A percentile compares a stretch with the other conserved stretches of the same genome.
phyloP scores from a whole-genome alignment of 2,113 vertebrate species.

The Nansenia antarctica region DNA sequence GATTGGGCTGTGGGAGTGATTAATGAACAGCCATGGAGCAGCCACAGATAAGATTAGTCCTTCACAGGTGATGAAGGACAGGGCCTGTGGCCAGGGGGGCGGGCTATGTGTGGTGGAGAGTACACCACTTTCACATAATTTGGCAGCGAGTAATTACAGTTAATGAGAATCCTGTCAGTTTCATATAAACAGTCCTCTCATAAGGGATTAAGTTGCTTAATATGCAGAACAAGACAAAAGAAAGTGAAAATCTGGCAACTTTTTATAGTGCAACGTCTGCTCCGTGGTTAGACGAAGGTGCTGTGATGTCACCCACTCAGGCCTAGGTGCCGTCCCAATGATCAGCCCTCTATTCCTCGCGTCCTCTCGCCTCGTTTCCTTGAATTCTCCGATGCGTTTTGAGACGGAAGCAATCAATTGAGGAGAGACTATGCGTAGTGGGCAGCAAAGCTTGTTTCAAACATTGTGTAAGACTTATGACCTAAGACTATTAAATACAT shows the following conservation, averaged over 20 bases:
- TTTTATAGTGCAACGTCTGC: too few relatives aligned
- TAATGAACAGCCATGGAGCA: conserved; percentile 67
- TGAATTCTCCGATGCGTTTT: too few relatives aligned
- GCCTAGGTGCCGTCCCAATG: too few relatives aligned
- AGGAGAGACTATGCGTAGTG: too few relatives aligned
- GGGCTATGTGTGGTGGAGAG: conserved; percentile 11
- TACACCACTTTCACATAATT: conserved; percentile 44
- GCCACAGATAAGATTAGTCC: conserved; percentile 71
- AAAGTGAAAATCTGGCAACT: too few relatives aligned
- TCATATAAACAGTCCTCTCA: neutral
- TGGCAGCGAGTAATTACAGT: conserved; percentile 54
- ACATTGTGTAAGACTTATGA: too few relatives aligned
- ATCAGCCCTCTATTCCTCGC: too few relatives aligned
- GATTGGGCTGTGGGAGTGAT: conserved; percentile 63
- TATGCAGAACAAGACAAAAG: neutral
- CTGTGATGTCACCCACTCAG: neutral
- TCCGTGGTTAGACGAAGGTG: too few relatives aligned
- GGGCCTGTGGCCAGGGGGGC: conserved; percentile 28
- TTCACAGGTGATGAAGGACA: conserved; percentile 69
- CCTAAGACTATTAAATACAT: too few relatives aligned
- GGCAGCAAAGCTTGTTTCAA: too few relatives aligned
- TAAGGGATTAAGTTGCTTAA: neutral
- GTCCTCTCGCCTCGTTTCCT: too few relatives aligned
- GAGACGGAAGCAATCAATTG: too few relatives aligned
- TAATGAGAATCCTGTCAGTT: conserved; percentile 53